Evolutionary conservation across 1,140 invertebrate genomes (phyloP), one percentile per base, ranked within the genome.

Genomic region (Drosophila arizonae): DNA sequence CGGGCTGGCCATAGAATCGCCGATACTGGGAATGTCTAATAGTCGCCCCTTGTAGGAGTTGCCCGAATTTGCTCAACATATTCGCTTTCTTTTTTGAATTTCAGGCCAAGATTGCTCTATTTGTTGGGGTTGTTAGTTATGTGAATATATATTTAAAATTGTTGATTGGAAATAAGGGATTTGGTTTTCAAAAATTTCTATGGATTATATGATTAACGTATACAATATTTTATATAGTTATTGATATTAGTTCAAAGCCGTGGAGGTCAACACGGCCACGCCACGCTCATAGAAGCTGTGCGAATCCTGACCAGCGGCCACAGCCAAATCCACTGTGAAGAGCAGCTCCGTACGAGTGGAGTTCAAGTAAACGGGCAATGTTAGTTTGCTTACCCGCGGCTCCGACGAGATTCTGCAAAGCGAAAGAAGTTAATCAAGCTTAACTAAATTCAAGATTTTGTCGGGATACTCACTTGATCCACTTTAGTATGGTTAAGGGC

Each of bases 231-330:
- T 33, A 33, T 33, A 33, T 33, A 10, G 8, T 33, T 33, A 33
- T 54, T 9, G 8, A 17, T 52, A 17, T 52, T 95, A 98, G 93
- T 97, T 97, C 70, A 97, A 94, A 76, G 96, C 95, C n/a, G 97
- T 97, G 50, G 96, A 98, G 39, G 96, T 97, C 73, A 98, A 93
- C 30, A 98, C 94, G 33, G 98, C 99, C 1, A 99, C 98, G 67
- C 99, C 99, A 67, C 99, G 94, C 92, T 99, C 98, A 92, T 99
- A 99, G 94, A 99, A 98, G 91, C 95, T 97, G 92, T 97, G 97
- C 72, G 95, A 95, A 91, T 97, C 97, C 93, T 96, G 96, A 71
- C 95, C 96, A 64, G 95, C 94, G 36, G 96, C 96, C 39, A 98
- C 95, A 77, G 97, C 96, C 85, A 99, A 94, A 86, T 99, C 97